Conservation (phyloP, 2,888 invertebrate species). For the Anticlea derivata region DNA sequence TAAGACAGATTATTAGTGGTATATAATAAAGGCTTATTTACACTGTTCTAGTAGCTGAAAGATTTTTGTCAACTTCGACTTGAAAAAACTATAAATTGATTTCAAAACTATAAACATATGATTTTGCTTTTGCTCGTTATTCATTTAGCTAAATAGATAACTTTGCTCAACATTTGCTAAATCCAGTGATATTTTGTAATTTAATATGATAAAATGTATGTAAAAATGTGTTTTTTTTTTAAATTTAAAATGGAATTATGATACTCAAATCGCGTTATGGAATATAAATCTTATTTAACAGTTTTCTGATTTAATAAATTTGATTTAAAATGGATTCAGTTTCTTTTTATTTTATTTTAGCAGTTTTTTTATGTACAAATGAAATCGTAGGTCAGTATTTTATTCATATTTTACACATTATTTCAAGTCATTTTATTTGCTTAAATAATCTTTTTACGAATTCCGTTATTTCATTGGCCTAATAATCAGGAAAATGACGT, state of each 20-base stretch:
- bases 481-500: not conserved
- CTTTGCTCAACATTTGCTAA: constrained; percentile 10
- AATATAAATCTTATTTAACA: constrained; percentile 47
- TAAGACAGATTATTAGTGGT: too few species aligned
- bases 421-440: too few species aligned
- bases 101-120: too few species aligned
- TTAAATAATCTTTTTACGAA: constrained; percentile 39
- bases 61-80: not conserved
- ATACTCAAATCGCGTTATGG: constrained; percentile 47
- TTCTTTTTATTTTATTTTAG: constrained; percentile 30
- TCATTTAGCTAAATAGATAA: constrained; percentile 25
- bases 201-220: constrained; percentile 34
- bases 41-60: not conserved
- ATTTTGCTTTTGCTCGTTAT: not conserved
- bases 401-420: too few species aligned
- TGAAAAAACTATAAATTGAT: too few species aligned
- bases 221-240: constrained; percentile 34
- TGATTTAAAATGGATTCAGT: constrained; percentile 37
- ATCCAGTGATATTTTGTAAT: constrained; percentile 38
- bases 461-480: constrained; percentile 29
- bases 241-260: constrained; percentile 45
- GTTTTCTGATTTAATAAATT: constrained; percentile 40
- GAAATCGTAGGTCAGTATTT: constrained; percentile 2
- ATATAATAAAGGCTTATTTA: not conserved
- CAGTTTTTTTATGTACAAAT: constrained; percentile 6